These are phyloP conservation scores for Indicator maculatus DNA, from an alignment of 2,113 vertebrate genomes.

Conservation along the genomic window DNA sequence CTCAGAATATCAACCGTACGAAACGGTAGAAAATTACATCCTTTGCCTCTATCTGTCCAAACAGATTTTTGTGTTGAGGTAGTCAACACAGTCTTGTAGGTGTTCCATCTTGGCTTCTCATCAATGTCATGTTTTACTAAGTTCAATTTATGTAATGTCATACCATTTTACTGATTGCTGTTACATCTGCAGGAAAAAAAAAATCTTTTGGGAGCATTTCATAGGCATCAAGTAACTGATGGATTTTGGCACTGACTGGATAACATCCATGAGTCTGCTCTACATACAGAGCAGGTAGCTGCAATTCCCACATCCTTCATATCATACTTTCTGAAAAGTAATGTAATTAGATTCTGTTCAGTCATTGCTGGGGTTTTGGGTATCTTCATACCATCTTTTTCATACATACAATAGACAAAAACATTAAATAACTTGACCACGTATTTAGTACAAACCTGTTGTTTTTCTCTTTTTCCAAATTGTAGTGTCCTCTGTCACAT, in stretches of 20 bases:
- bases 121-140: neutral
- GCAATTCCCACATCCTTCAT: neutral
- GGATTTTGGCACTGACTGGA: neutral
- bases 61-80: neutral
- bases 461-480: neutral
- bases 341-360: neutral
- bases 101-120: neutral
- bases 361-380: neutral
- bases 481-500: neutral
- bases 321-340: neutral
- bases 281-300: neutral
- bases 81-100: neutral
- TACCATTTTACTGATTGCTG: neutral
- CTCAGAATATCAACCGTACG: neutral
- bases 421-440: neutral
- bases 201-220: neutral
- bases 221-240: neutral
- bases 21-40: neutral
- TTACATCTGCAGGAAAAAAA: neutral
- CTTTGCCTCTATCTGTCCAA: constrained; percentile 39
- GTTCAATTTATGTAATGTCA: neutral
- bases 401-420: neutral
- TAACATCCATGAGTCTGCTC: neutral
- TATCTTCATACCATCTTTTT: neutral
- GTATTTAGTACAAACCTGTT: neutral